Base-by-base conservation (phyloP, 64 coral and sea anemone genomes). In the Trachythela sp. region DNA sequence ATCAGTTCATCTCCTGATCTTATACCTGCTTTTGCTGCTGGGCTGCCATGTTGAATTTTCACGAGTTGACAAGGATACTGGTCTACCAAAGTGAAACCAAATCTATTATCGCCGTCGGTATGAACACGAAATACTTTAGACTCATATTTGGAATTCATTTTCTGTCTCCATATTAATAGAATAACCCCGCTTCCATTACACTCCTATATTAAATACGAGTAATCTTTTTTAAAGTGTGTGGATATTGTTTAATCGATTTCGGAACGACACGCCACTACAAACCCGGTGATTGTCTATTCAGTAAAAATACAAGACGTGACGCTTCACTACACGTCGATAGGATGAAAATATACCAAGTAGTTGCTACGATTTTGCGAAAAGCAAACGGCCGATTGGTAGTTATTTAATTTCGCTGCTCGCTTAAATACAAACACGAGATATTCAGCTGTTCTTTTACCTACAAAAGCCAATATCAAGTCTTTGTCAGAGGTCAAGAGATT, bases 51-150 rank as follows among this genome's bases (percentile, higher is more conserved):
- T 43, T 95, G 86, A 58, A 99, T 94, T 84, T 94, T 95, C 43
- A 91, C 94, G n/a, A 99, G 84, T 48, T 95, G 88, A 93, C 96
- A 99, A 29, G 96, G 96, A 77, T 91, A 91, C 50, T 99, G 96
- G 37, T 93, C 92, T 1, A 93, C 91, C n/a, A 99, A 71, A 35
- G 96, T 99, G 49, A 99, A 99, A 7, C 96, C 96, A 71, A 93
- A 99, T 37, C 96, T n/a, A 37, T 80, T 22, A 18, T 80, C 75
- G 37, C 37, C 37, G 8, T 80, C 32, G 13, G 75, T 80, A 36
- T 36, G 75, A 22, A 80, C 30, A 13, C 9, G 33, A 35, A 80
- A 37, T 18, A 80, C 37, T 30, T 80, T 80, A 5, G 75, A 34
- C 34, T 37, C 75, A 80, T 80, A 15, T 35, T 80, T 30, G 13